A percentile compares a stretch with the other conserved stretches of the same genome.
Conservation (phyloP, 2,797 vertebrate species). For the Hoplostethus atlanticus region DNA sequence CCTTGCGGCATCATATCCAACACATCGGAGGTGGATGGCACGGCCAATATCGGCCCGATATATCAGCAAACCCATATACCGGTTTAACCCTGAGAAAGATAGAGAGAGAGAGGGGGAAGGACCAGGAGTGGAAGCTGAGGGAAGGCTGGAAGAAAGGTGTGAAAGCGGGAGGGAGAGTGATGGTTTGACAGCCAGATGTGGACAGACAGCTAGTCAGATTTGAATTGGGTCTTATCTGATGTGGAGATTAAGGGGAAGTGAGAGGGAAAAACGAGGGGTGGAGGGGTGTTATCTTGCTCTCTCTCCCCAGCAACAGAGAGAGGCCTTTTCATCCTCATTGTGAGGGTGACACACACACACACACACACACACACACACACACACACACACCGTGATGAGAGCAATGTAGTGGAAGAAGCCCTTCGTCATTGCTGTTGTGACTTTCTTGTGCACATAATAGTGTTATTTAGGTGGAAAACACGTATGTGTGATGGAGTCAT, state of each 20-base stretch:
- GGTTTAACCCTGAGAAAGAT: constrained; percentile 21
- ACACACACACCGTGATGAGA: constrained; percentile 19
- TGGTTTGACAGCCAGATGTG: constrained; percentile 51
- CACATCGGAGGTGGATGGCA: neutral
- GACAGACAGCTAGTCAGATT: constrained; percentile 52
- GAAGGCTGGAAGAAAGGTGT: constrained; percentile 39
- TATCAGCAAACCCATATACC: constrained; percentile 15
- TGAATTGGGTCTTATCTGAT: constrained; percentile 63
- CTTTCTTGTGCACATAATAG: constrained; percentile 52
- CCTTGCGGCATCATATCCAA: constrained; percentile 7
- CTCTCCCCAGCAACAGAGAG: constrained; percentile 23
- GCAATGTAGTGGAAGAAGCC: constrained; percentile 13
- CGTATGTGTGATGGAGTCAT: constrained; percentile 67
- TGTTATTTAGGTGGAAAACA: constrained; percentile 59
- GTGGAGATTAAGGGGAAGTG: constrained; percentile 57
- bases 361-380: constrained; percentile 29
- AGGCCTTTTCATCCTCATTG: constrained; percentile 29
- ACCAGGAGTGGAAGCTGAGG: constrained; percentile 48
- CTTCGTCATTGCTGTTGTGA: constrained; percentile 27
- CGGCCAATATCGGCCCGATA: neutral
- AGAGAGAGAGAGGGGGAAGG: constrained; percentile 4
- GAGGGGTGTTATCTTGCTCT: constrained; percentile 29
- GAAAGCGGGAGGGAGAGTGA: constrained; percentile 46
- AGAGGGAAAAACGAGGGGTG: constrained; percentile 6
- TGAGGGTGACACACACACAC: constrained; percentile 5